A percentile compares a stretch with the other conserved stretches of the same genome.
Evolutionary conservation across 2,113 vertebrate species (phyloP).

Genomic region (Orycteropus afer): DNA sequence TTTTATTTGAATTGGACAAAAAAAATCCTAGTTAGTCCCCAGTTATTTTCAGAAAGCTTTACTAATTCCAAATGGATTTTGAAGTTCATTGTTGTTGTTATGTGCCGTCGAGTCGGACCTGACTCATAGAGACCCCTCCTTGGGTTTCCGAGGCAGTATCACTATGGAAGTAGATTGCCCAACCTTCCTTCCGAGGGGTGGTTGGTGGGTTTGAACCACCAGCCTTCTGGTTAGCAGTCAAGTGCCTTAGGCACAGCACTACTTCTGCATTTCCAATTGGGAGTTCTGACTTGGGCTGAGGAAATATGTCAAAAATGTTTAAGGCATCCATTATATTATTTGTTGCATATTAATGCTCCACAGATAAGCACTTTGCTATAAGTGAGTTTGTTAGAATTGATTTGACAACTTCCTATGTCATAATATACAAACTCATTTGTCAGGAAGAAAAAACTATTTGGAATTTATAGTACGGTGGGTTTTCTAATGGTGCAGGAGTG

Average conservation of each 20-base stretch:
- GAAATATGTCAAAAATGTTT: slow-evolving; percentile 22
- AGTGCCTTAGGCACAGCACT: no score
- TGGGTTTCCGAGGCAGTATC: no score
- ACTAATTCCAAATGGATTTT: neutral
- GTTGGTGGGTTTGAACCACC: no score
- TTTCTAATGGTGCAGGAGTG: neutral
- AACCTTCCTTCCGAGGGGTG: no score
- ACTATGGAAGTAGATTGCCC: no score
- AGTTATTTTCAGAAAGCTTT: neutral
- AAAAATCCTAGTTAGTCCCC: neutral
- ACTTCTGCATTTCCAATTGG: neutral
- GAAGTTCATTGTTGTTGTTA: no score
- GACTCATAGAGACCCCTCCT: no score
- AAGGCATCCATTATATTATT: neutral
- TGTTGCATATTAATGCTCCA: neutral
- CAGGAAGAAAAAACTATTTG: slow-evolving; percentile 38
- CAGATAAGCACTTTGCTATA: slow-evolving; percentile 23
- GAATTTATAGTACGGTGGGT: neutral
- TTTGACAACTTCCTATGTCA: neutral
- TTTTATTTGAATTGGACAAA: neutral
- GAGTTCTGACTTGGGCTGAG: slow-evolving; percentile 17
- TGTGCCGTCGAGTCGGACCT: no score
- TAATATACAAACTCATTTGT: neutral
- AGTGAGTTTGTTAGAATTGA: neutral
- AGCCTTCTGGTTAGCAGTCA: no score